Conservation (phyloP, 2,888 invertebrate species). For the Lottia gigantea region DNA sequence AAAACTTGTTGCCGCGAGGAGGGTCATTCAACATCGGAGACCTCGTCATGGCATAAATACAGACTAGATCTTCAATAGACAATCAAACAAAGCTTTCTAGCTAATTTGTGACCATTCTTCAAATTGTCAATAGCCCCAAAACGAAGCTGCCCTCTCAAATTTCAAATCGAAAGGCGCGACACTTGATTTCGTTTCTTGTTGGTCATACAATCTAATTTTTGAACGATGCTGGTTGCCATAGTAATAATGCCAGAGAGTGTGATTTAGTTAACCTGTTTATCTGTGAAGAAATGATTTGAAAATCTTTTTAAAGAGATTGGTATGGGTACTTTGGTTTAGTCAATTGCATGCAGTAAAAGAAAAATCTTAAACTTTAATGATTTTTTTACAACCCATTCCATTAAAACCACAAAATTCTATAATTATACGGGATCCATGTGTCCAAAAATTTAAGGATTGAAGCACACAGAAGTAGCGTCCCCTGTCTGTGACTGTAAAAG, state of each 20-base stretch:
- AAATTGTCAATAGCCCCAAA: slow-evolving; percentile 7
- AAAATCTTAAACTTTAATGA: too few species aligned
- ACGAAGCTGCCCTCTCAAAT: not conserved
- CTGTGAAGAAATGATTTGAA: not conserved
- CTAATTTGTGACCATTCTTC: slow-evolving; percentile 11
- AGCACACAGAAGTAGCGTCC: too few species aligned
- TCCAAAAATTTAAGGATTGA: too few species aligned
- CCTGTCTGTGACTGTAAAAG: too few species aligned
- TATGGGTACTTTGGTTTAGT: too few species aligned
- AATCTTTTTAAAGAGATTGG: not conserved
- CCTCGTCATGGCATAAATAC: slow-evolving; percentile 6
- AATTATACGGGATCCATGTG: too few species aligned
- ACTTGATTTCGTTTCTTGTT: slow-evolving; percentile 29
- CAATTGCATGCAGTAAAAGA: too few species aligned
- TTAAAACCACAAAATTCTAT: too few species aligned
- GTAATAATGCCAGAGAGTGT: slow-evolving; percentile 27
- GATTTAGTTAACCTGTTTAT: slow-evolving; percentile 26
- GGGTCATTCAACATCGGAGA: not conserved
- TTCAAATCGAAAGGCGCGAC: slow-evolving; percentile 10
- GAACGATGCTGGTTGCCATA: slow-evolving; percentile 28
- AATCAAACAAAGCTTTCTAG: not conserved
- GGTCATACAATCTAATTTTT: slow-evolving; percentile 32
- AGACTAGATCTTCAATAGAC: slow-evolving; percentile 1
- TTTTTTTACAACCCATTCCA: too few species aligned
- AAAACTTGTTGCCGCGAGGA: slow-evolving; percentile 7